A percentile compares a stretch with the other conserved stretches of the same genome.
Conservation (phyloP, 1,140 invertebrate species). For the Neotoxoptera formosana region DNA sequence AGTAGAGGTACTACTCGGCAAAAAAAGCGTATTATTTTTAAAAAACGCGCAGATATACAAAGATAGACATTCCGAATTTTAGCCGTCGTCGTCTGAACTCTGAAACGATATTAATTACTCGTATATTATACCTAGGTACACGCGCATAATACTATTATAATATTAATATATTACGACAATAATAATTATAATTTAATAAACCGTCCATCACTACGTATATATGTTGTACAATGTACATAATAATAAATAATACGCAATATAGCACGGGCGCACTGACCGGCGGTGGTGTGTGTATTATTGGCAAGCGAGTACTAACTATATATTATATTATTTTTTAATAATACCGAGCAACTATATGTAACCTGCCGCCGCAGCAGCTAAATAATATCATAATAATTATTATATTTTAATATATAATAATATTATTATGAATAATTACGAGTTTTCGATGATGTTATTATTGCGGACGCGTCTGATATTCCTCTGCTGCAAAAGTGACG, state of each 20-base stretch:
- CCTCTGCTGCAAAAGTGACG: slow-evolving; percentile 7
- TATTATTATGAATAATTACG: not conserved
- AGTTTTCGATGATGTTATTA: slow-evolving; percentile 26
- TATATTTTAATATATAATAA: no score
- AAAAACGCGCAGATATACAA: not conserved
- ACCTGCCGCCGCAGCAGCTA: not conserved
- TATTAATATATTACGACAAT: no score
- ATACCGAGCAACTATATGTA: not conserved
- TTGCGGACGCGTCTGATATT: slow-evolving; percentile 22
- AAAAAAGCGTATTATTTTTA: not conserved
- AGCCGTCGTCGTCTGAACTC: not conserved
- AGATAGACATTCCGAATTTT: not conserved
- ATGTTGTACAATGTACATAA: no score
- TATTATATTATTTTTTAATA: not conserved
- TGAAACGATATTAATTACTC: not conserved
- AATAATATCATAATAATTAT: not conserved
- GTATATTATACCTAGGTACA: no score
- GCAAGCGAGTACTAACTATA: not conserved
- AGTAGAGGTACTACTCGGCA: no score
- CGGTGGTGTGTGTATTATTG: not conserved
- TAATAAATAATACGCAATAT: no score
- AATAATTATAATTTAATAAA: no score
- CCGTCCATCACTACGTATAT: not conserved
- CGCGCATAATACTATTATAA: no score
- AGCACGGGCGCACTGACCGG: not conserved